Conservation (phyloP, 2,113 vertebrate genomes). For the Mesitornis unicolor region DNA sequence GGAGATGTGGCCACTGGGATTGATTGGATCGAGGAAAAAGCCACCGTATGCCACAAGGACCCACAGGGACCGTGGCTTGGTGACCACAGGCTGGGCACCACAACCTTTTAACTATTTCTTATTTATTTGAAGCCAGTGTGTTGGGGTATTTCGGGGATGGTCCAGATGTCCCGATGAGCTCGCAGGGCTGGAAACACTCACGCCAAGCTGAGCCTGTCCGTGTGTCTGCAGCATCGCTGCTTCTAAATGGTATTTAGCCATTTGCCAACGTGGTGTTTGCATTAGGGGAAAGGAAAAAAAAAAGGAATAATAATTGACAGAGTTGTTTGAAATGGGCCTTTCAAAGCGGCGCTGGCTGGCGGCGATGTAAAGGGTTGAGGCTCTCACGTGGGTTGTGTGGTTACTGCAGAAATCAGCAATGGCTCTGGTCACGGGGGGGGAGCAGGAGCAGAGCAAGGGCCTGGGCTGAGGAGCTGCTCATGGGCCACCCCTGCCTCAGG, state of each 20-base stretch:
- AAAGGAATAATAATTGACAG: background rate
- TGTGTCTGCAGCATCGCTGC: background rate
- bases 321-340: background rate
- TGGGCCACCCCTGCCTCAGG: background rate
- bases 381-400: background rate
- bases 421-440: background rate
- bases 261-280: background rate
- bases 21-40: background rate
- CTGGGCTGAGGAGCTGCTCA: background rate
- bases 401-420: background rate
- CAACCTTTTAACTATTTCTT: background rate
- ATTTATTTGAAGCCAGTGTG: background rate
- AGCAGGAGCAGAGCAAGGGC: background rate
- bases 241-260: background rate
- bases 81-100: background rate
- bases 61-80: background rate
- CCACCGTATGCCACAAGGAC: too few relatives aligned
- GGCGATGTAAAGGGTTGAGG: background rate
- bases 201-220: background rate
- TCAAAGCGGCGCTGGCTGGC: background rate
- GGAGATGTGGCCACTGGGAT: background rate
- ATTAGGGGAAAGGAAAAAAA: background rate
- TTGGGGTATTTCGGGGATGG: fast-evolving
- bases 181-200: background rate
- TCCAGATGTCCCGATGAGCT: background rate